These are phyloP conservation scores for Pteronotus mesoamericanus DNA, from an alignment of 2,797 vertebrate genomes.

Conservation along the genomic window DNA sequence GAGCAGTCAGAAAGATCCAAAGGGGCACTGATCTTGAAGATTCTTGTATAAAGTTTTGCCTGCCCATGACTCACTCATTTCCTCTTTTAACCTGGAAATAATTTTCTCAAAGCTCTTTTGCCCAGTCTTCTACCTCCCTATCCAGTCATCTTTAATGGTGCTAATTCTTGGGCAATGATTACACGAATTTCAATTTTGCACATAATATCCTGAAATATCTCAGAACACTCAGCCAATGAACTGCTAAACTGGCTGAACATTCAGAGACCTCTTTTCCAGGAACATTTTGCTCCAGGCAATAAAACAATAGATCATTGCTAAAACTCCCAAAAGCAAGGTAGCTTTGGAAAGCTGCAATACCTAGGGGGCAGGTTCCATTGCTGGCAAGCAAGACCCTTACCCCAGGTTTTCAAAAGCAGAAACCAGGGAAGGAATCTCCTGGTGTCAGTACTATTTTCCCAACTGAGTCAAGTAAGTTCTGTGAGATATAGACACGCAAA, in stretches of 20 bases:
- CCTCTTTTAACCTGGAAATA: slow-evolving; percentile 34
- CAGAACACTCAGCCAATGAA: background rate
- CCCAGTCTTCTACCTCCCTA: background rate
- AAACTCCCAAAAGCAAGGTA: slow-evolving; percentile 17
- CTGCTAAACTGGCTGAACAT: background rate
- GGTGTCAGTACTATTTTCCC: background rate
- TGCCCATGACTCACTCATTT: background rate
- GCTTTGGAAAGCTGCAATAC: background rate
- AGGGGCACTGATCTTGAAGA: background rate
- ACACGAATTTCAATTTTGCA: slow-evolving; percentile 39
- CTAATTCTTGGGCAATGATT: slow-evolving; percentile 24
- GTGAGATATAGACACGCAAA: background rate
- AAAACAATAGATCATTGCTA: background rate
- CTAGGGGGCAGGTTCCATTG: background rate
- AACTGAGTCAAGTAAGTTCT: background rate
- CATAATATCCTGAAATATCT: slow-evolving; percentile 35
- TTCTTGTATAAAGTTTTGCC: background rate
- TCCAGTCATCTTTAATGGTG: background rate
- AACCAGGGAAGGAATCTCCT: background rate
- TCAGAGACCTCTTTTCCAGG: slow-evolving; percentile 4
- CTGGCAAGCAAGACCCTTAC: background rate
- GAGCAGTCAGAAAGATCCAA: background rate
- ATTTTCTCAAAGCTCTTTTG: slow-evolving; percentile 6
- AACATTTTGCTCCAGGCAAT: slow-evolving; percentile 35
- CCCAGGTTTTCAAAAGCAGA: slow-evolving; percentile 32